phyloP scores from a whole-genome alignment of 2,888 invertebrate species.

The Patella caerulea region DNA sequence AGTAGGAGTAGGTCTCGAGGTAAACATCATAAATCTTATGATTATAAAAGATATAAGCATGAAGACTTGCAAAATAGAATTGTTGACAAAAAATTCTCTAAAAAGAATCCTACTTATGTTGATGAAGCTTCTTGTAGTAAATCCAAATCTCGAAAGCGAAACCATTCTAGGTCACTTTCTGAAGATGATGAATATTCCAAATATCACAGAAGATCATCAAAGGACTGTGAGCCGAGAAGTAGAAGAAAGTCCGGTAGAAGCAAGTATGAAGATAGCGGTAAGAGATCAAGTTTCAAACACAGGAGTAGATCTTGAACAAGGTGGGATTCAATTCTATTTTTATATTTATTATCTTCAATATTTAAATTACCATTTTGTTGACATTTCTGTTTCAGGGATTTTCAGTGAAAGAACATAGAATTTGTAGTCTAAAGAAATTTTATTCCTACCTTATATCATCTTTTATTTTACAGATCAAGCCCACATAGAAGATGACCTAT shows the following conservation, averaged over 20 bases:
- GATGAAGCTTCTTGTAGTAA: slow-evolving; percentile 21
- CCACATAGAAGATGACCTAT: too few relatives aligned
- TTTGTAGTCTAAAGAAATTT: too few relatives aligned
- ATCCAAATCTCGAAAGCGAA: slow-evolving; percentile 45
- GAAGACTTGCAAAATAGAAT: slow-evolving; percentile 4
- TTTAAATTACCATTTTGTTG: too few relatives aligned
- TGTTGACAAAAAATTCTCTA: background rate
- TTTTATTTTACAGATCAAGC: too few relatives aligned
- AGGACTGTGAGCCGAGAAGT: slow-evolving; percentile 31
- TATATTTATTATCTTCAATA: too few relatives aligned
- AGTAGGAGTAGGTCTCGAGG: slow-evolving; percentile 37
- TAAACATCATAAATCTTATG: slow-evolving; percentile 38
- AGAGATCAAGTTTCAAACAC: slow-evolving; percentile 69
- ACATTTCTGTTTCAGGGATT: too few relatives aligned
- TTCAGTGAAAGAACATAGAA: too few relatives aligned
- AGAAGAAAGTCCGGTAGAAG: slow-evolving; percentile 28
- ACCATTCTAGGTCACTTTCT: slow-evolving; percentile 48
- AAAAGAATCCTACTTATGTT: background rate
- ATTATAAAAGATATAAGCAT: slow-evolving; percentile 24
- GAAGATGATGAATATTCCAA: slow-evolving; percentile 47
- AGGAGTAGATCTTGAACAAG: slow-evolving; percentile 67
- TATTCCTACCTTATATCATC: too few relatives aligned
- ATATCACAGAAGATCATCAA: slow-evolving; percentile 23
- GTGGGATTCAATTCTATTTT: slow-evolving; percentile 46
- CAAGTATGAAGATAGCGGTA: slow-evolving; percentile 62